These are phyloP conservation scores for Erebia palarica DNA, from an alignment of 2,888 invertebrate genomes.

Conservation along the genomic window DNA sequence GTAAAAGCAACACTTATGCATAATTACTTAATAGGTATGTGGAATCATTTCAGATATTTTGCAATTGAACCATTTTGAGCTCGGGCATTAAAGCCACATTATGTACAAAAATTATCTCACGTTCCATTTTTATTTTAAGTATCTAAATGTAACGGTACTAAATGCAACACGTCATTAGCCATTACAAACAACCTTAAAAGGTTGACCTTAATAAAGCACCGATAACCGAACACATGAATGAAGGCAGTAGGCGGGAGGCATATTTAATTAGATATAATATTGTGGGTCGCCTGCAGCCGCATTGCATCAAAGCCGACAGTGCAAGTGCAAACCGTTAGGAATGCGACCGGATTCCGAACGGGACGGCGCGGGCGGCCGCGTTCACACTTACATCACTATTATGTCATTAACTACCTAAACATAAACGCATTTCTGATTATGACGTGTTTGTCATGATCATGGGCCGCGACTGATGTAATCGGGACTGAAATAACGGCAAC, in stretches of 20 bases:
- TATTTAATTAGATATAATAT: constrained; percentile 46
- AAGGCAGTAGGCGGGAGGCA: constrained; percentile 48
- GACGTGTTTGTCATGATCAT: constrained; percentile 13
- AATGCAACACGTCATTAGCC: constrained; percentile 9
- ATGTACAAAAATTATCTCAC: too few relatives aligned
- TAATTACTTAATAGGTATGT: too few relatives aligned
- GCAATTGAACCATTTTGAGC: too few relatives aligned
- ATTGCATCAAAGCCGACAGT: constrained; percentile 61
- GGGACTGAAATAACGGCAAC: background rate
- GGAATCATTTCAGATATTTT: too few relatives aligned
- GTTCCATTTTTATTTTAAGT: too few relatives aligned
- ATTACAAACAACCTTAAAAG: constrained; percentile 24
- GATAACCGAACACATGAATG: constrained; percentile 38
- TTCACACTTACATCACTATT: constrained; percentile 66
- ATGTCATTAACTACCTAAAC: constrained; percentile 72
- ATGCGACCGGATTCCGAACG: constrained; percentile 72
- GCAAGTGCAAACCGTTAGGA: constrained; percentile 71
- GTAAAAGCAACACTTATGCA: too few relatives aligned
- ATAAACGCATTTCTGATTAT: constrained; percentile 50
- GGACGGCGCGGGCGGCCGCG: constrained; percentile 51
- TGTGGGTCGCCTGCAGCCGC: constrained; percentile 48
- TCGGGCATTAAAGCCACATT: too few relatives aligned
- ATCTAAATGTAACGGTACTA: too few relatives aligned
- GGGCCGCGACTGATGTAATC: constrained; percentile 9
- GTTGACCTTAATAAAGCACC: constrained; percentile 40